Evolutionary conservation across 2,888 invertebrate species (phyloP).

Genomic region (Hartigia nigra): DNA sequence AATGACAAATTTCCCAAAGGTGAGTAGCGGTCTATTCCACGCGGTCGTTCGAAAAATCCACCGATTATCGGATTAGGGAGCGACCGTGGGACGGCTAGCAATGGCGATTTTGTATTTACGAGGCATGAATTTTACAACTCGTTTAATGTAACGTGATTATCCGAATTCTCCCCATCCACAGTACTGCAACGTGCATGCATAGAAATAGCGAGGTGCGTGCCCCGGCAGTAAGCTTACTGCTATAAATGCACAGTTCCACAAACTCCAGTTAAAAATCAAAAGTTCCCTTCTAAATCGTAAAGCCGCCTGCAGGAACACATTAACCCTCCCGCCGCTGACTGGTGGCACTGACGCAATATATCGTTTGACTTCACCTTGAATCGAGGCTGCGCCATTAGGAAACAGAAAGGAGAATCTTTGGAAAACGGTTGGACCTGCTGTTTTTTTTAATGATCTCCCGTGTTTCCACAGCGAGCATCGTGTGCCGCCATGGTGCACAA

Average conservation of each 20-base stretch:
- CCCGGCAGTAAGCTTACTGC: background rate
- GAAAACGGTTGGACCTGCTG: background rate
- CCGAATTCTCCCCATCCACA: conserved; percentile 30
- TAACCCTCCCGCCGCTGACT: too few species aligned
- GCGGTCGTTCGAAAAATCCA: conserved; percentile 8
- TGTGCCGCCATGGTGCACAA: background rate
- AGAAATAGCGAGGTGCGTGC: background rate
- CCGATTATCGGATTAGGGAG: conserved; percentile 16
- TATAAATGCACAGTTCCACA: background rate
- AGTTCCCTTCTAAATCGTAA: background rate
- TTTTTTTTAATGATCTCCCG: background rate
- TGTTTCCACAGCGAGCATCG: background rate
- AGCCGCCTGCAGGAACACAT: too few species aligned
- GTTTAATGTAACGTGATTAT: conserved; percentile 48
- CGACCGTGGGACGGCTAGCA: background rate
- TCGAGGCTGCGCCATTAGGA: background rate
- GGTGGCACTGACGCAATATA: too few species aligned
- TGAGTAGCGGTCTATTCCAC: background rate
- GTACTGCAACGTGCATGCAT: background rate
- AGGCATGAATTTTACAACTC: conserved; percentile 49
- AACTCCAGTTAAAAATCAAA: background rate
- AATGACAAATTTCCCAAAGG: background rate
- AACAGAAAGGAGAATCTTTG: background rate
- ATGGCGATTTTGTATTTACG: conserved; percentile 37
- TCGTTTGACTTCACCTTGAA: too few species aligned